Evolutionary conservation across 64 coral and sea anemone species (phyloP).

Genomic region (Platygyra sinensis): DNA sequence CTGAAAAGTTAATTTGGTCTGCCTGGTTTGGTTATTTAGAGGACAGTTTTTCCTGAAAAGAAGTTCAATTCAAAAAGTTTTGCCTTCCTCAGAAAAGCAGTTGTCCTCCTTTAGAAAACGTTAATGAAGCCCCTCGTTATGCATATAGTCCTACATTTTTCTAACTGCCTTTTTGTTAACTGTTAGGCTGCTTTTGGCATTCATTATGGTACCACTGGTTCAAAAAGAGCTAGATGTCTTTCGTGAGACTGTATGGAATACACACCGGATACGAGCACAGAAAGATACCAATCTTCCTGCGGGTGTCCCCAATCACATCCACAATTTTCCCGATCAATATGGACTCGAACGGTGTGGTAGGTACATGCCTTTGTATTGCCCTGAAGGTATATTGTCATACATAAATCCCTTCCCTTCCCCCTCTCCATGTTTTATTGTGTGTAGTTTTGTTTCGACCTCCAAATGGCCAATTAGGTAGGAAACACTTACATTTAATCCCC

Average conservation of each 20-base stretch:
- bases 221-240: slow-evolving; percentile 51
- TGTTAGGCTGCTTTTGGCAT: slow-evolving; percentile 14
- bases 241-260: slow-evolving; percentile 47
- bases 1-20: no score
- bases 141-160: background rate
- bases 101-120: no score
- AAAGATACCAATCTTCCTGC: slow-evolving; percentile 26
- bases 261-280: slow-evolving; percentile 39
- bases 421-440: no score
- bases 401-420: no score
- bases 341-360: slow-evolving; percentile 48
- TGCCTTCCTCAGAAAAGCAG: no score
- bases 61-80: no score
- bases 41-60: no score
- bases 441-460: no score
- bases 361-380: background rate
- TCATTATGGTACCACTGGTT: slow-evolving; percentile 7
- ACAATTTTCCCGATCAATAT: slow-evolving; percentile 44
- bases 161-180: background rate
- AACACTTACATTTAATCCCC: no score
- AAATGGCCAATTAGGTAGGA: no score
- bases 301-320: slow-evolving; percentile 39
- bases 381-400: no score
- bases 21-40: no score
- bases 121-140: background rate